Evolutionary conservation across 2,113 vertebrate species (phyloP).

Genomic region (Halcyon malimbica): DNA sequence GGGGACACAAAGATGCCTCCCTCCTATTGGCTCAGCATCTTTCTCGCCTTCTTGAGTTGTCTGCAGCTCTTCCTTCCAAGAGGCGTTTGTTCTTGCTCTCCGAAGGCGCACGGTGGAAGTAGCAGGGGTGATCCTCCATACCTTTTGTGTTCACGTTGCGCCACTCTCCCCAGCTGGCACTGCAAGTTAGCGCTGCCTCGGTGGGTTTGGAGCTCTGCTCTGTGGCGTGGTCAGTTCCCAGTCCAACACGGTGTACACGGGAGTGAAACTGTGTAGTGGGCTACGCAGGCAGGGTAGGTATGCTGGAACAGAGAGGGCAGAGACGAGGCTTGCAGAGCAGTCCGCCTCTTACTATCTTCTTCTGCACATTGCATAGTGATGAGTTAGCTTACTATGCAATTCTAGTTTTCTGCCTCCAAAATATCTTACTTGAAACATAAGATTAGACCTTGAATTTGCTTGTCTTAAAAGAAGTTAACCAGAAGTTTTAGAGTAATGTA

Average conservation of each 20-base stretch:
- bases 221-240: neutral
- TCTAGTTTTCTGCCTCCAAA: neutral
- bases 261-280: neutral
- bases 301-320: neutral
- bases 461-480: neutral
- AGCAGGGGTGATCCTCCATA: neutral
- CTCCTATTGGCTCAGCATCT: neutral
- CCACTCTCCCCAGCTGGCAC: neutral
- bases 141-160: neutral
- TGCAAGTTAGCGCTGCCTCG: neutral
- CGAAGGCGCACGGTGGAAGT: neutral
- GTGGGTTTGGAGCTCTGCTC: neutral
- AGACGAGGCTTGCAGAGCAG: neutral
- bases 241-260: accelerated
- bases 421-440: neutral
- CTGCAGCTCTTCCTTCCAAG: neutral
- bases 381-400: neutral
- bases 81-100: neutral
- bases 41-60: neutral
- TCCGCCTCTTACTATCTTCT: neutral
- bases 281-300: neutral
- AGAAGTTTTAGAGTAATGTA: neutral
- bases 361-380: neutral
- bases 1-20: neutral
- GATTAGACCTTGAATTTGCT: neutral